Percentiles rank a stretch among this genome's conserved stretches.
These are phyloP conservation scores for Melinaea marsaeus DNA, from an alignment of 2,888 invertebrate species.

Conservation along the genomic window DNA sequence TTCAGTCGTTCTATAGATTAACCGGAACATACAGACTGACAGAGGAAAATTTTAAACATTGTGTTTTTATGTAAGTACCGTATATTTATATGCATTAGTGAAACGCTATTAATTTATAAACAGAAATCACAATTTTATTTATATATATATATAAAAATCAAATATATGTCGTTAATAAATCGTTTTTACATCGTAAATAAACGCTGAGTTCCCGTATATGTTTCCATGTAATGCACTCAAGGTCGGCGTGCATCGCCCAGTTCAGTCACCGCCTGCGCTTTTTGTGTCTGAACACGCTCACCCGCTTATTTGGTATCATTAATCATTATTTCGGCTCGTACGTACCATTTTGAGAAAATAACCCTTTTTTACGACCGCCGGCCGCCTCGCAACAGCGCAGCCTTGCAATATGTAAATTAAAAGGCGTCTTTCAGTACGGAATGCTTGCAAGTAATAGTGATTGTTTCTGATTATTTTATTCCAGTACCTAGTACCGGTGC, in stretches of 20 bases:
- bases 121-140: no score
- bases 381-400: constrained; percentile 46
- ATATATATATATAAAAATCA: no score
- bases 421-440: constrained; percentile 30
- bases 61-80: no score
- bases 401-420: constrained; percentile 49
- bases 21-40: no score
- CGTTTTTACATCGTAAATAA: no score
- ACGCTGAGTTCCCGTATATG: no score
- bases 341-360: constrained; percentile 73
- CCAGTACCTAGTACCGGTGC: constrained; percentile 9
- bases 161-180: no score
- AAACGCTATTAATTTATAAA: no score
- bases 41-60: no score
- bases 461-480: constrained; percentile 1
- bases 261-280: constrained; percentile 63
- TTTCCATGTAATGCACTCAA: constrained; percentile 13
- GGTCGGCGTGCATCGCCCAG: constrained; percentile 37
- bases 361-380: constrained; percentile 66
- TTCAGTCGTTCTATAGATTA: no score
- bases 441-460: constrained; percentile 22
- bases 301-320: constrained; percentile 78
- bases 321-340: constrained; percentile 75
- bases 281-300: constrained; percentile 59
- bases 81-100: no score